Percentiles rank a stretch among this genome's conserved stretches.
Evolutionary conservation across 2,888 invertebrate genomes (phyloP).

Genomic region (Yponomeuta plumbellus): DNA sequence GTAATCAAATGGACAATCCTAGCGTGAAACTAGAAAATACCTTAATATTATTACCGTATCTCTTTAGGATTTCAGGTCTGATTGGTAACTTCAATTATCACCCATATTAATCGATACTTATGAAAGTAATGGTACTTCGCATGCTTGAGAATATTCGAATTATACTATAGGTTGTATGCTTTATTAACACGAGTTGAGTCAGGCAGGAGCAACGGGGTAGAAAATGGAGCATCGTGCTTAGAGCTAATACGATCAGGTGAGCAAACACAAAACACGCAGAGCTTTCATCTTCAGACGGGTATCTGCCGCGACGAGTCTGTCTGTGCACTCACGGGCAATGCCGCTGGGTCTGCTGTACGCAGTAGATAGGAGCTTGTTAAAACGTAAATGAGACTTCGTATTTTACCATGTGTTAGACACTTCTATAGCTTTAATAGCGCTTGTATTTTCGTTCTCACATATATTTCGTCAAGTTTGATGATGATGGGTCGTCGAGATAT

Average conservation of each 20-base stretch:
- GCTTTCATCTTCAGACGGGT: conserved; percentile 73
- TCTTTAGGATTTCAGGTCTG: background rate
- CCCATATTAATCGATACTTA: background rate
- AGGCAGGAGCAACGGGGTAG: conserved; percentile 57
- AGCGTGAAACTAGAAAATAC: background rate
- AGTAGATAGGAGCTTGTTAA: background rate
- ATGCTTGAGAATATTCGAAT: background rate
- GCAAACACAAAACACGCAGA: conserved; percentile 60
- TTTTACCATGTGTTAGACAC: background rate
- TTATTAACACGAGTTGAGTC: conserved; percentile 65
- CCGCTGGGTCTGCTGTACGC: background rate
- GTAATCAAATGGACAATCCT: background rate
- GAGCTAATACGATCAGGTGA: conserved; percentile 72
- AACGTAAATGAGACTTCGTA: background rate
- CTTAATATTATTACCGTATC: background rate
- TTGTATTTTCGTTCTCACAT: no score
- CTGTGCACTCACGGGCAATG: conserved; percentile 27
- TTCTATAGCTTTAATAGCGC: no score
- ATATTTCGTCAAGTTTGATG: no score
- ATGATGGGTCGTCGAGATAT: no score
- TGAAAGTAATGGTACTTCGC: background rate
- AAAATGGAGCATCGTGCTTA: conserved; percentile 69
- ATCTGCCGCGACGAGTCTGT: conserved; percentile 34
- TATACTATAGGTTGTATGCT: conserved; percentile 17
- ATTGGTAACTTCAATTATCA: background rate